Conservation (phyloP, 1,140 invertebrate species). For the Zaprionus capensis region DNA sequence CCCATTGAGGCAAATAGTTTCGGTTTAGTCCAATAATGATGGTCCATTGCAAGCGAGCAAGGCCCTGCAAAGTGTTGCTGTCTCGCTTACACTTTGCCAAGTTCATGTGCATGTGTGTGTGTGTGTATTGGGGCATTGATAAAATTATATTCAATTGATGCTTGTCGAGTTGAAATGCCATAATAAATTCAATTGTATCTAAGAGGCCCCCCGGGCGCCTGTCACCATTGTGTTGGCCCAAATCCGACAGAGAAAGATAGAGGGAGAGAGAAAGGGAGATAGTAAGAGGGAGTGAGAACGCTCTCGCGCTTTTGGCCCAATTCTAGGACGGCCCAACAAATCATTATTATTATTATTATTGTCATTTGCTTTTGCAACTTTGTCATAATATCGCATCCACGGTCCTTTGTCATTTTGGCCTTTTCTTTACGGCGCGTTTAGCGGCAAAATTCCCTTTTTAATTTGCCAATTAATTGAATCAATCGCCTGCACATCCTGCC, state of each 20-base stretch:
- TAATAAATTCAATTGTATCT: constrained; percentile 81
- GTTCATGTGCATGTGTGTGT: constrained; percentile 13
- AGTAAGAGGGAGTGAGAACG: not conserved
- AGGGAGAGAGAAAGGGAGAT: not conserved
- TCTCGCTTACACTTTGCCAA: constrained; percentile 28
- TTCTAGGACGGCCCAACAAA: constrained; percentile 31
- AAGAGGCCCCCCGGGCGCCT: constrained; percentile 55
- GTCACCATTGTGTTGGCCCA: constrained; percentile 60
- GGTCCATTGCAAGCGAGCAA: constrained; percentile 63
- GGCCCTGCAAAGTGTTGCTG: constrained; percentile 20
- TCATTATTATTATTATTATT: constrained; percentile 70
- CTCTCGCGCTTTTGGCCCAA: constrained; percentile 20
- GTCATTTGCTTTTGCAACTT: constrained; percentile 66
- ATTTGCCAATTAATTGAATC: constrained; percentile 80
- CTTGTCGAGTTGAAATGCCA: constrained; percentile 75
- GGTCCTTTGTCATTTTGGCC: constrained; percentile 34
- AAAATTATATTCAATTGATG: constrained; percentile 79
- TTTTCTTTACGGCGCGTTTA: constrained; percentile 33
- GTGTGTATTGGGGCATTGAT: constrained; percentile 32
- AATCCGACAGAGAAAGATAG: constrained; percentile 26
- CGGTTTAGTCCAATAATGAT: constrained; percentile 79
- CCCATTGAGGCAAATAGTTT: constrained; percentile 80
- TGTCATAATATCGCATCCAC: constrained; percentile 61
- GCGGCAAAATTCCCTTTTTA: constrained; percentile 61
- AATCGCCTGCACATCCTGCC: constrained; percentile 71